Evolutionary conservation across 2,888 invertebrate species (phyloP).

Genomic region (Cantharis rufa): DNA sequence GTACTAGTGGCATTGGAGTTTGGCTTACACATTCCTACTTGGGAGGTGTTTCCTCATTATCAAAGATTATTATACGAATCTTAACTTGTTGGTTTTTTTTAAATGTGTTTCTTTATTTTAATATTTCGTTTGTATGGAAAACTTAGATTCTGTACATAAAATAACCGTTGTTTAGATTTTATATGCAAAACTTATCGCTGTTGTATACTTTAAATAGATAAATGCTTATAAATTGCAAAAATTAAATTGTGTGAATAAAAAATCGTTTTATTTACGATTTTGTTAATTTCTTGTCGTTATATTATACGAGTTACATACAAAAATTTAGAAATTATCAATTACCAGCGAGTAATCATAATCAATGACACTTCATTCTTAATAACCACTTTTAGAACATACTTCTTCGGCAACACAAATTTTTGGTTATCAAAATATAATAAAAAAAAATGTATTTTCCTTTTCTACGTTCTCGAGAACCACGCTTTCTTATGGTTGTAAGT

Average conservation of each 20-base stretch:
- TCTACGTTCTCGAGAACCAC: no score
- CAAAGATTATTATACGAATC: conserved; percentile 92
- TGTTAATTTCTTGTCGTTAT: no score
- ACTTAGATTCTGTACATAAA: not conserved
- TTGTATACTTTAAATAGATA: not conserved
- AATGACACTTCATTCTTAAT: no score
- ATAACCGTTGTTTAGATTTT: not conserved
- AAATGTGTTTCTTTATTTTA: not conserved
- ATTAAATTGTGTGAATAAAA: not conserved
- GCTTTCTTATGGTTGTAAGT: no score
- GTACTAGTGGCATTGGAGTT: conserved; percentile 94
- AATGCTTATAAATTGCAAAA: not conserved
- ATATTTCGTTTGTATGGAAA: not conserved
- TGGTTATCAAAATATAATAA: no score
- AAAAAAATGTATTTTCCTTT: no score
- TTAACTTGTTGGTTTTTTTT: conserved; percentile 59
- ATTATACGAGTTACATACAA: no score
- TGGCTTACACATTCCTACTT: conserved; percentile 87
- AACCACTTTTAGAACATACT: no score
- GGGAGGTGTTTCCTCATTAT: conserved; percentile 93
- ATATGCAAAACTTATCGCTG: not conserved
- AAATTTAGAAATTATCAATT: no score
- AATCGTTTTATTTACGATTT: no score
- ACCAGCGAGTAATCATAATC: no score
- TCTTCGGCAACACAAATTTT: no score